Percentiles rank a stretch among this genome's conserved stretches.
phyloP scores from a whole-genome alignment of 2,888 invertebrate species.

The Stenichneumon culpator region DNA sequence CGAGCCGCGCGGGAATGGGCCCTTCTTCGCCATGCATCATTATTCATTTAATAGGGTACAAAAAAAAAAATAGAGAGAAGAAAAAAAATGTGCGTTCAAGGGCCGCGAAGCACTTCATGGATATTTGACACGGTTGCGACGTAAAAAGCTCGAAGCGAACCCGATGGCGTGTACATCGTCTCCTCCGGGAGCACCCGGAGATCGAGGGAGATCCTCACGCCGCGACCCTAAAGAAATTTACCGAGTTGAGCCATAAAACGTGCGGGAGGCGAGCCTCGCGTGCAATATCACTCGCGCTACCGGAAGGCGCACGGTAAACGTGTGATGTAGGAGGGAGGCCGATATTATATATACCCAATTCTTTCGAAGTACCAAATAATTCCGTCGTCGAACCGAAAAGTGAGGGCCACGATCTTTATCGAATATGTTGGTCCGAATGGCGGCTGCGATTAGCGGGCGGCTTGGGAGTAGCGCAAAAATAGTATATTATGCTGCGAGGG shows the following conservation, averaged over 20 bases:
- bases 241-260: conserved; percentile 62
- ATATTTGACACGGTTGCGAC: conserved; percentile 63
- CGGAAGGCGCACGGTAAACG: conserved; percentile 31
- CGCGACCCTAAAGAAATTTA: conserved; percentile 59
- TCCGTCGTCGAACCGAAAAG: conserved; percentile 12
- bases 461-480: not conserved
- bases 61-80: not conserved
- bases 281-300: conserved; percentile 52
- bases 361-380: conserved; percentile 38
- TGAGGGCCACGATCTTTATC: not conserved
- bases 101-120: conserved; percentile 51
- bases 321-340: not conserved
- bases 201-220: conserved; percentile 49
- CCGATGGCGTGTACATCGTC: conserved; percentile 30
- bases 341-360: not conserved
- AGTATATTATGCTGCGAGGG: no score
- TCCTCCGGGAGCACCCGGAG: conserved; percentile 41
- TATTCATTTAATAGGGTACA: conserved; percentile 55
- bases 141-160: conserved; percentile 21
- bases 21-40: conserved; percentile 26
- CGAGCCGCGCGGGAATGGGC: conserved; percentile 6
- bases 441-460: no score
- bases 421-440: not conserved
- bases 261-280: conserved; percentile 43
- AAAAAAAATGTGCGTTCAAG: conserved; percentile 62